These are phyloP conservation scores for Pogonomyrmex californicus DNA, from an alignment of 1,140 invertebrate genomes.

Conservation along the genomic window DNA sequence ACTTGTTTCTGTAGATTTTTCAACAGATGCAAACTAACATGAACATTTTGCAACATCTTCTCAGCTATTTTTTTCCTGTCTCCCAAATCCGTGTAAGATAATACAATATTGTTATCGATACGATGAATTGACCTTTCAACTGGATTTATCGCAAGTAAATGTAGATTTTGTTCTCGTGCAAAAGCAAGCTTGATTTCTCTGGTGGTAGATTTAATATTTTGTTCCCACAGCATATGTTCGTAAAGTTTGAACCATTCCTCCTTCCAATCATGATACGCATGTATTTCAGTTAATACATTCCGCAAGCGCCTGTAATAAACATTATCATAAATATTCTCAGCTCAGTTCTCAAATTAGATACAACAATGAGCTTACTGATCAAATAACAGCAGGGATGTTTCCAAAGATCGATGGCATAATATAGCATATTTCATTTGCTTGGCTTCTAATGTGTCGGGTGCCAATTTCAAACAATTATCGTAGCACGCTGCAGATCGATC, in stretches of 20 bases:
- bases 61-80: conserved; percentile 82
- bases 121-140: conserved; percentile 87
- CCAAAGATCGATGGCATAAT: conserved; percentile 39
- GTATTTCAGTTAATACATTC: conserved; percentile 89
- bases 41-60: conserved; percentile 85
- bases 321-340: background rate
- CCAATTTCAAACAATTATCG: conserved; percentile 91
- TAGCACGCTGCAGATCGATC: conserved; percentile 90
- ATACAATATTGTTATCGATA: conserved; percentile 85
- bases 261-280: conserved; percentile 90
- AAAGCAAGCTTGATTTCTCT: conserved; percentile 56
- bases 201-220: conserved; percentile 84
- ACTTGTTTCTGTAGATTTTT: conserved; percentile 91
- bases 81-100: conserved; percentile 86
- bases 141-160: conserved; percentile 75
- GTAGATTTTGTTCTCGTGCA: conserved; percentile 71
- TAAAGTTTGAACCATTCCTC: conserved; percentile 89
- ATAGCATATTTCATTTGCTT: conserved; percentile 47
- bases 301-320: conserved; percentile 84
- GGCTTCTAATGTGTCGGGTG: conserved; percentile 87
- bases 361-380: conserved; percentile 40
- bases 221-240: conserved; percentile 89
- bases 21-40: conserved; percentile 86
- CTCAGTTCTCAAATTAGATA: background rate
- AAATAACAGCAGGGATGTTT: conserved; percentile 21